Base-by-base conservation (phyloP, 2,113 vertebrate species). In the Arvicanthis niloticus region DNA sequence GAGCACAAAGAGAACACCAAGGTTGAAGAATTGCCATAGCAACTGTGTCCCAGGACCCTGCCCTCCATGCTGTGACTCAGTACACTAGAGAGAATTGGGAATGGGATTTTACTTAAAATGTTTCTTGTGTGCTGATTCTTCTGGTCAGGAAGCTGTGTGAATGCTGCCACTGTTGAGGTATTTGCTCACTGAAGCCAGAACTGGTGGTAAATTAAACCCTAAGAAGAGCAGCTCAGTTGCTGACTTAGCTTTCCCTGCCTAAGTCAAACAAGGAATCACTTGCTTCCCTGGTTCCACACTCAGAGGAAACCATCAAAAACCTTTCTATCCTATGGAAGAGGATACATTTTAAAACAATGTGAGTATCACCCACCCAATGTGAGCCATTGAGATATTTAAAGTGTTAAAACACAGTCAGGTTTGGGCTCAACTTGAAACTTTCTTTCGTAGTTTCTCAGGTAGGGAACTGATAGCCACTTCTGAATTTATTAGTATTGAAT, bases 141-240 rank as follows among this genome's bases (percentile, higher is more conserved):
- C 60, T 78, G 5, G n/a, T 89, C 15, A 93, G 40, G 42, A 3
- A 68, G 37, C 12, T 48, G 68, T 65, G 17, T 67, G 7, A 91
- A 77, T 1, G 70, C 53, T 65, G 26, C 1, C 15, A 0, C n/a
- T 68, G 16, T 29, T 84, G 45, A 93, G 45, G 78, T 85, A 56
- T 48, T 94, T 84, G 37, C 6, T 17, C 31, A 6, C 51, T 26
- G 40, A 84, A 48, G 34, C 13, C 62, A 48, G 37, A 17, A 34
- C 84, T 90, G 42, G 40, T 93, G 34, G 40, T 76, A 31, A 95
- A 68, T 65, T 84, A 21, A 95, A 3, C 13, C 82, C 70, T 92
- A 16, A 65, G 76, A 88, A 40, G 7, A 16, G 10, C 40, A 73
- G 75, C 16, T 90, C 12, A 45, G 58, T 1, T 9, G 17, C 58